A percentile compares a stretch with the other conserved stretches of the same genome.
These are phyloP conservation scores for Hystrix cristata DNA, from an alignment of 2,113 vertebrate genomes.

Conservation along the genomic window DNA sequence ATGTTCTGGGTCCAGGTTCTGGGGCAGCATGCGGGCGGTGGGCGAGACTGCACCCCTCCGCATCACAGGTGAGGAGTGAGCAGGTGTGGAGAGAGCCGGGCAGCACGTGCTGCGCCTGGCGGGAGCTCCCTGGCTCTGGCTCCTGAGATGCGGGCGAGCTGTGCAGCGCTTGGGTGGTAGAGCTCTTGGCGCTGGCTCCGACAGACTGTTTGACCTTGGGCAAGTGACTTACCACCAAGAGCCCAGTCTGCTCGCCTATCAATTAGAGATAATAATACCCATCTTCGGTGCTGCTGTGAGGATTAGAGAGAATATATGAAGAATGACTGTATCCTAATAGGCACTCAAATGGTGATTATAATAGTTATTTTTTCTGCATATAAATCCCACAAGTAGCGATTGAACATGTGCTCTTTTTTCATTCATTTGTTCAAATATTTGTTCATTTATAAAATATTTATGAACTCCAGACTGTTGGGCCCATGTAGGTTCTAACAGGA, in stretches of 20 bases:
- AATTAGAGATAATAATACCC: slow-evolving; percentile 38
- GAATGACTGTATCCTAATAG: background rate
- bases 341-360: slow-evolving; percentile 25
- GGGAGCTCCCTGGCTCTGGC: background rate
- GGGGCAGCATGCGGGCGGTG: background rate
- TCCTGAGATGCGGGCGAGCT: background rate
- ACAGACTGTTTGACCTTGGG: slow-evolving; percentile 15
- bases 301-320: background rate
- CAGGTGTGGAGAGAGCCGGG: background rate
- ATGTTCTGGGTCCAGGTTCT: background rate
- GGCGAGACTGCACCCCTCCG: background rate
- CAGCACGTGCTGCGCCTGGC: background rate
- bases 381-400: slow-evolving; percentile 46
- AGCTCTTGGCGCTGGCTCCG: background rate
- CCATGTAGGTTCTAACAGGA: background rate
- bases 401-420: background rate
- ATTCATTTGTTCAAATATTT: slow-evolving; percentile 29
- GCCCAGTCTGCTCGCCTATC: slow-evolving; percentile 26
- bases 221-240: background rate
- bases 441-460: slow-evolving; percentile 19
- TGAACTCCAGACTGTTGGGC: background rate
- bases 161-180: background rate
- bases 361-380: slow-evolving; percentile 22
- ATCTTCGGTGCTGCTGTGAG: background rate
- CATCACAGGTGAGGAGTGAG: background rate